phyloP scores from a whole-genome alignment of 2,888 invertebrate genomes.

The Aleiodes leptofemur region DNA sequence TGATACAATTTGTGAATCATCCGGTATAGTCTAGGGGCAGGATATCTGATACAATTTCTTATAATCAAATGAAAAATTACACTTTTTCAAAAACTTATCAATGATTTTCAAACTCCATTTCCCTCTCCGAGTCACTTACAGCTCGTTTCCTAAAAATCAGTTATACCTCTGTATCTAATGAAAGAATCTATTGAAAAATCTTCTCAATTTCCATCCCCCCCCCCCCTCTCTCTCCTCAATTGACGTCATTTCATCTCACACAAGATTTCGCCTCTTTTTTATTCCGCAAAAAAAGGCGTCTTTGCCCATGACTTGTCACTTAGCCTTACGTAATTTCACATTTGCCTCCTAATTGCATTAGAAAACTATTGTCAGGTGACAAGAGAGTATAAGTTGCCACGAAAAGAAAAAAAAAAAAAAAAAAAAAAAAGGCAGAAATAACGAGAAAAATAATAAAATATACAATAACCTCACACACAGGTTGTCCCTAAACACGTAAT shows the following conservation, averaged over 20 bases:
- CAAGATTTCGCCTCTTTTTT: background rate
- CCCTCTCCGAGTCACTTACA: too few relatives aligned
- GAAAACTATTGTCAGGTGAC: constrained; percentile 67
- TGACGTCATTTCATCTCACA: too few relatives aligned
- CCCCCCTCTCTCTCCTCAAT: background rate
- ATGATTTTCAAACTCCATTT: too few relatives aligned
- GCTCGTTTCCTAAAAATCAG: too few relatives aligned
- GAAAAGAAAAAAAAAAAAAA: constrained; percentile 30
- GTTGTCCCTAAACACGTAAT: constrained; percentile 39
- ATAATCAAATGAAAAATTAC: too few relatives aligned
- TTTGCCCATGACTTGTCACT: constrained; percentile 16
- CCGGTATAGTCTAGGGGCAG: too few relatives aligned
- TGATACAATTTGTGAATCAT: too few relatives aligned
- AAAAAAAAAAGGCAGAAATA: constrained; percentile 25
- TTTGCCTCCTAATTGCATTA: constrained; percentile 69
- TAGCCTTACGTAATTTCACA: constrained; percentile 62
- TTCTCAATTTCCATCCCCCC: too few relatives aligned
- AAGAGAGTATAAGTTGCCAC: constrained; percentile 37
- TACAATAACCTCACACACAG: constrained; percentile 40
- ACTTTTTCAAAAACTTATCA: too few relatives aligned
- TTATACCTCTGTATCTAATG: too few relatives aligned
- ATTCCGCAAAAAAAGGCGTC: background rate
- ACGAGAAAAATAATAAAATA: constrained; percentile 3
- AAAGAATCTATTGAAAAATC: too few relatives aligned
- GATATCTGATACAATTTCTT: too few relatives aligned